Percentiles rank a stretch among this genome's conserved stretches.
These are phyloP conservation scores for Periphyllus acericola DNA, from an alignment of 2,888 invertebrate species.

Conservation along the genomic window DNA sequence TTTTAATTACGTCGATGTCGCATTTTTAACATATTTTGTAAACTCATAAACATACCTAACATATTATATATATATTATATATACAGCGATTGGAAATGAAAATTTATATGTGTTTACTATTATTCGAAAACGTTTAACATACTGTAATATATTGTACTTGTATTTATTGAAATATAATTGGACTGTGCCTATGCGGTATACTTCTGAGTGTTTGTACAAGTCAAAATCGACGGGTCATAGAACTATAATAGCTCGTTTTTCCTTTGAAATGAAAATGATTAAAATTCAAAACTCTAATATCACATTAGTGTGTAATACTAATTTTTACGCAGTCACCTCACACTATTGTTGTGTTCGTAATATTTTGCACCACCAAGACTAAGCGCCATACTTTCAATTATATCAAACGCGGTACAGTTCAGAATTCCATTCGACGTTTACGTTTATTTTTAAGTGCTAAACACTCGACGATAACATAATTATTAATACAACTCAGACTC, in stretches of 20 bases:
- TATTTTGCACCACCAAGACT: background rate
- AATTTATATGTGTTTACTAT: background rate
- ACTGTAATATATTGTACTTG: background rate
- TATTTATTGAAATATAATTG: background rate
- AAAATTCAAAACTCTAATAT: background rate
- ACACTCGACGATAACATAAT: background rate
- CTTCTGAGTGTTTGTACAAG: background rate
- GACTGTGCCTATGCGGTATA: background rate
- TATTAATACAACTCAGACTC: background rate
- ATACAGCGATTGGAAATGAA: background rate
- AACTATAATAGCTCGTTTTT: background rate
- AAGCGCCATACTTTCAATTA: background rate
- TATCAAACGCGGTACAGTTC: background rate
- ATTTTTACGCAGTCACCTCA: background rate
- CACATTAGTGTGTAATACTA: background rate
- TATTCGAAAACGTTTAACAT: background rate
- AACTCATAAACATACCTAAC: background rate
- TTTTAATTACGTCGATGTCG: background rate
- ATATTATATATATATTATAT: no score
- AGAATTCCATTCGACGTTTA: background rate
- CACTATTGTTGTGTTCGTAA: background rate
- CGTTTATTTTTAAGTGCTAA: slow-evolving; percentile 21
- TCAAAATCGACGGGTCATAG: background rate
- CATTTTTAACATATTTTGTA: background rate
- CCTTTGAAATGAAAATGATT: background rate